Conservation (phyloP, 2,113 vertebrate species). For the Ageneiosus marmoratus region DNA sequence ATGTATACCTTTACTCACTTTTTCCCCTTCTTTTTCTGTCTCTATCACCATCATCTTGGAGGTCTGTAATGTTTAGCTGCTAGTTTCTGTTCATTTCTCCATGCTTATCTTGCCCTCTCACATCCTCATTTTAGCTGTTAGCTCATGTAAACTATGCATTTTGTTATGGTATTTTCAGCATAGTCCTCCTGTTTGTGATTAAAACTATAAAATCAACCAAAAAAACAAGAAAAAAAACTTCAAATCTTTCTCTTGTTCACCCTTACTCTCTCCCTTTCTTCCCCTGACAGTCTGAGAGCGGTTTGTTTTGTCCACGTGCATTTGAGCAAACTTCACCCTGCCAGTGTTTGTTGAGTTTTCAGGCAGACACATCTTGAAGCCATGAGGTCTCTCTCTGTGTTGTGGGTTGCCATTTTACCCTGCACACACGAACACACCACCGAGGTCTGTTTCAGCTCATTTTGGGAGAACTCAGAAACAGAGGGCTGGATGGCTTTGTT, state of each 20-base stretch:
- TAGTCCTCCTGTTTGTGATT: constrained; percentile 52
- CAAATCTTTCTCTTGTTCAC: not conserved
- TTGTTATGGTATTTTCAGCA: constrained; percentile 50
- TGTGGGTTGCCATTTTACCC: constrained; percentile 14
- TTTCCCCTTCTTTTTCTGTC: not conserved
- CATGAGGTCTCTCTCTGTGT: constrained; percentile 41
- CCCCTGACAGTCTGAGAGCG: constrained; percentile 27
- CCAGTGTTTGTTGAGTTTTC: constrained; percentile 46
- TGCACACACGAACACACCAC: constrained; percentile 19
- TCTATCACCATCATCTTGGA: constrained; percentile 25
- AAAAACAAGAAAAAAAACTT: constrained; percentile 27
- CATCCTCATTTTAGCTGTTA: constrained; percentile 39
- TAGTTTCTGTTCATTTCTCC: constrained; percentile 1
- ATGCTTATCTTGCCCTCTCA: constrained; percentile 37
- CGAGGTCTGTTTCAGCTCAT: constrained; percentile 36
- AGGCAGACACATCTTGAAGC: constrained; percentile 38
- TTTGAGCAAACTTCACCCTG: constrained; percentile 65
- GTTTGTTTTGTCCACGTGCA: constrained; percentile 68
- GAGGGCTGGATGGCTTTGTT: constrained; percentile 29
- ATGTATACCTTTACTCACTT: constrained; percentile 57
- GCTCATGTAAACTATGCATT: constrained; percentile 53
- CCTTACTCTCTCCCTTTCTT: not conserved
- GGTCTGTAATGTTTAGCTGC: not conserved
- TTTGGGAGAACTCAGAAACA: constrained; percentile 23
- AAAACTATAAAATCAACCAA: constrained; percentile 38